A percentile compares a stretch with the other conserved stretches of the same genome.
phyloP scores from a whole-genome alignment of 2,113 vertebrate species.

The Sphyrna mokarran region DNA sequence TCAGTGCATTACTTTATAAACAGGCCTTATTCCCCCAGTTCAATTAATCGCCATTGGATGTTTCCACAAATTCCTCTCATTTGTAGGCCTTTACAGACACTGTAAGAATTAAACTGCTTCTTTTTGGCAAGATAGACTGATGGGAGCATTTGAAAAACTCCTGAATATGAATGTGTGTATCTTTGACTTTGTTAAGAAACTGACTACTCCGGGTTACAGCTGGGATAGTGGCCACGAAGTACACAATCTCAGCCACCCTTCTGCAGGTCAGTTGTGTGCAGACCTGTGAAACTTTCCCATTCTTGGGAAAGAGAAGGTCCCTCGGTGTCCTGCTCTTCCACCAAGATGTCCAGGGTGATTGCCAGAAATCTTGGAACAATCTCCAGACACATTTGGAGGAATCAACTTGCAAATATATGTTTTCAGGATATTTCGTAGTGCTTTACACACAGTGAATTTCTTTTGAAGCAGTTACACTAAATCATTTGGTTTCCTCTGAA shows the following conservation, averaged over 20 bases:
- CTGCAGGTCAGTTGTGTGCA: neutral
- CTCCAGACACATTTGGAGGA: neutral
- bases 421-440: too few relatives aligned
- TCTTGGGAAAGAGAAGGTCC: neutral
- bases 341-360: neutral
- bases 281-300: neutral
- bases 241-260: neutral
- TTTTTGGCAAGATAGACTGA: too few relatives aligned
- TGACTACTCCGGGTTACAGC: neutral
- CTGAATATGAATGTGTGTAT: neutral
- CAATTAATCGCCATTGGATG: too few relatives aligned
- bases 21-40: too few relatives aligned
- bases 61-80: too few relatives aligned
- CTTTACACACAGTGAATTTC: too few relatives aligned
- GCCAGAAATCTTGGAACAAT: neutral
- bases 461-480: neutral
- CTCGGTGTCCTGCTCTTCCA: neutral
- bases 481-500: neutral
- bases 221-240: neutral
- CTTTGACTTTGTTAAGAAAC: too few relatives aligned
- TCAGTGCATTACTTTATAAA: too few relatives aligned
- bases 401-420: neutral
- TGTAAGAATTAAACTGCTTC: too few relatives aligned
- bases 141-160: neutral
- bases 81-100: too few relatives aligned